Conservation (phyloP, 2,113 vertebrate genomes). For the Lophochroa leadbeateri region DNA sequence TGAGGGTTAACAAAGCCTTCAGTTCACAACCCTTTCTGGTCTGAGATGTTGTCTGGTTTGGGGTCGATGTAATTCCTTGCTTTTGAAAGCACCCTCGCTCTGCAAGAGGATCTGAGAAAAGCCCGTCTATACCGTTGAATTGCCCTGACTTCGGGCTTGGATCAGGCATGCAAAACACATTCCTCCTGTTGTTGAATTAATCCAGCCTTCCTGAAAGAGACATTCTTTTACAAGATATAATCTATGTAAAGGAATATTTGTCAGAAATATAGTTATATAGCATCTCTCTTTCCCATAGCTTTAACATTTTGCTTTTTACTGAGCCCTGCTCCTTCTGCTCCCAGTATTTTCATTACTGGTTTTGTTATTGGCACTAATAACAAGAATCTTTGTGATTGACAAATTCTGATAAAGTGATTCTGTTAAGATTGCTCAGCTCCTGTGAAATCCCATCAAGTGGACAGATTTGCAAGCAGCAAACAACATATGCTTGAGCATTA, state of each 20-base stretch:
- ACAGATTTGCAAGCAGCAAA: constrained; percentile 41
- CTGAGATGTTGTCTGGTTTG: not conserved
- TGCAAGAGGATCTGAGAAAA: not conserved
- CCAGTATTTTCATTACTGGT: not conserved
- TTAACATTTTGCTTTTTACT: not conserved
- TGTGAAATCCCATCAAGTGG: constrained; percentile 19
- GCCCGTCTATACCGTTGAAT: not conserved
- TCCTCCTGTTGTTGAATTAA: not conserved
- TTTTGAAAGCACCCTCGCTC: fast-evolving
- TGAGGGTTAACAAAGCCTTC: not conserved
- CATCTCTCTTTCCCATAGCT: not conserved
- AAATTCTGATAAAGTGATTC: constrained; percentile 13
- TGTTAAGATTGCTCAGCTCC: constrained; percentile 31
- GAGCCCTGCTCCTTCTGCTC: not conserved
- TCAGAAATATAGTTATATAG: not conserved
- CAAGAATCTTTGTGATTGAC: not conserved
- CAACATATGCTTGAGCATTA: constrained; percentile 50
- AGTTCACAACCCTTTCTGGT: not conserved
- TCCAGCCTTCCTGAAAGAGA: not conserved
- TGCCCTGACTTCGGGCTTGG: not conserved
- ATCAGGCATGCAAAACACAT: not conserved
- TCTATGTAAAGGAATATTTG: not conserved
- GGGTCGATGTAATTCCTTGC: not conserved
- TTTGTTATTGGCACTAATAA: not conserved
- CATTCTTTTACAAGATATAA: not conserved